Base-by-base conservation (phyloP, 2,888 invertebrate genomes). In the Acrobeloides nanus region DNA sequence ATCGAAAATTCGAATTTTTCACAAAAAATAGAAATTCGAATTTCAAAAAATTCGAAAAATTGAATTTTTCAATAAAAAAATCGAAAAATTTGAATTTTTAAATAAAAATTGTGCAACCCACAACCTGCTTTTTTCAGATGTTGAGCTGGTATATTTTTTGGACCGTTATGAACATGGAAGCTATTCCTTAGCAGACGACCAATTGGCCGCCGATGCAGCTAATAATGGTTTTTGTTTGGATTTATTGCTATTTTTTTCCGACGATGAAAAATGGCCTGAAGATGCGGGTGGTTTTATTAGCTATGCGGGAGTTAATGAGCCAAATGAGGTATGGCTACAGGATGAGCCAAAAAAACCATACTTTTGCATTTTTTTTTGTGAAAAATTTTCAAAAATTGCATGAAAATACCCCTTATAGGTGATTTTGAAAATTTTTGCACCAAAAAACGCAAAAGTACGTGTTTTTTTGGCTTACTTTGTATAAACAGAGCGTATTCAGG, bases 201-300 rank as follows among this genome's bases (percentile, higher is more conserved):
- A 53, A 27, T 24, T 57, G 34, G 53, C 54, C 2, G 54, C 48
- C 5, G 46, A 52, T 25, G 33, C 49, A 18, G 32, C 44, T 18
- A 32, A 21, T 33, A 49, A 55, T 41, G 59, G 58, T 8, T 55
- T 27, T 23, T 49, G 51, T 24, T 39, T 52, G n/a, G 61, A 61
- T 33, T 45, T 62, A 15, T 21, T 60, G 55, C 35, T 68, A 1
- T 68, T 65, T 46, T 53, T 68, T 24, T 57, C 55, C 26, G 51
- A 55, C 10, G 33, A 45, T 17, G 38, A 40, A 7, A 39, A 41
- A 6, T 66, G 64, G 60, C 34, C 47, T 3, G 52, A 56, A 1
- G 48, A 55, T 12, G 56, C 57, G 15, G 67, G 68, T 17, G 68
- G 68, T 6, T 58, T 55, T 20, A 39, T 60, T 27, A 55, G 59